phyloP scores from a whole-genome alignment of 2,797 vertebrate species.

The Lagocephalus sceleratus region DNA sequence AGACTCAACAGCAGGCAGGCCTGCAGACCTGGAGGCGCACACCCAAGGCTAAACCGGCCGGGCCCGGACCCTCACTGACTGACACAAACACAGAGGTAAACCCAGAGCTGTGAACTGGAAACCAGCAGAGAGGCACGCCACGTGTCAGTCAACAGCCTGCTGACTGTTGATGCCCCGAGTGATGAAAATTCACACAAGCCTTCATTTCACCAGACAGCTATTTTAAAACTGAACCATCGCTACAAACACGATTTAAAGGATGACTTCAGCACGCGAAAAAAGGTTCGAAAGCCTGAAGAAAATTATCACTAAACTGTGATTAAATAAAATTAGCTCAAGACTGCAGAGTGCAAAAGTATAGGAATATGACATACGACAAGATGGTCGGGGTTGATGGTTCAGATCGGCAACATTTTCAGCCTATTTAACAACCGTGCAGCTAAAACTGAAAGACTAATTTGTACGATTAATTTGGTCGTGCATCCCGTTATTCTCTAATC shows the following conservation, averaged over 20 bases:
- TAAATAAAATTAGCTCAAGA: too few species aligned
- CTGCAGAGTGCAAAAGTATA: too few species aligned
- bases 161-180: not conserved
- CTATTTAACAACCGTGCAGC: constrained; percentile 36
- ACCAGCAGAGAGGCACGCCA: constrained; percentile 14
- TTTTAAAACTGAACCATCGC: too few species aligned
- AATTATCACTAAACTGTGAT: too few species aligned
- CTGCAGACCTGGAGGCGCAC: constrained; percentile 28
- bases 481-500: not conserved
- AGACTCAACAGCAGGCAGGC: constrained; percentile 26
- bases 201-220: too few species aligned
- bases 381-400: not conserved
- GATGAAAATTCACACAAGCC: too few species aligned
- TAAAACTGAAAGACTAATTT: constrained; percentile 33
- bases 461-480: constrained; percentile 36
- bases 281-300: too few species aligned
- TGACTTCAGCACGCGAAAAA: too few species aligned
- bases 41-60: constrained; percentile 25
- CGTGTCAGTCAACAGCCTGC: constrained; percentile 24
- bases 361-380: not conserved
- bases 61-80: not conserved
- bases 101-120: constrained; percentile 17
- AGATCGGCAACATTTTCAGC: constrained; percentile 5
- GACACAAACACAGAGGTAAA: constrained; percentile 13
- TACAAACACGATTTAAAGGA: too few species aligned